phyloP scores from a whole-genome alignment of 1,140 invertebrate genomes.

The Brachionus rotundiformis region DNA sequence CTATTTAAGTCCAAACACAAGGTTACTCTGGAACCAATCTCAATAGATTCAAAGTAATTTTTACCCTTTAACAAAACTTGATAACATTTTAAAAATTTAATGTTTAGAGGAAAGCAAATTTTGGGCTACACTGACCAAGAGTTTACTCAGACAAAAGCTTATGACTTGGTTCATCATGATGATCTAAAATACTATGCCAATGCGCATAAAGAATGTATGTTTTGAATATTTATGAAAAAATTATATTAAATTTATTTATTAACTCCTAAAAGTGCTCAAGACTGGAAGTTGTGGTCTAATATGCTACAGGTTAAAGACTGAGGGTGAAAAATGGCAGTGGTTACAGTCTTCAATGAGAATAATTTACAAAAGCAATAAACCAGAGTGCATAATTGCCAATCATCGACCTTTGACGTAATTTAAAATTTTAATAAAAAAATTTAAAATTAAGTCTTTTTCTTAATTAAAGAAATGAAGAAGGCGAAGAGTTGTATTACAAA shows the following conservation, averaged over 20 bases:
- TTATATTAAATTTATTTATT: too few relatives aligned
- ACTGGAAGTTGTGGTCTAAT: conserved; percentile 97
- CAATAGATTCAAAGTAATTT: conserved; percentile 87
- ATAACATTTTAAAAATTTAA: conserved; percentile 57
- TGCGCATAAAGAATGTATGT: conserved; percentile 96
- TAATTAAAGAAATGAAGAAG: conserved; percentile 87
- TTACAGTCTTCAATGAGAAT: conserved; percentile 92
- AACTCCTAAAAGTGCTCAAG: conserved; percentile 98
- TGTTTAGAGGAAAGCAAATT: conserved; percentile 83
- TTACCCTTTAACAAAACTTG: background rate
- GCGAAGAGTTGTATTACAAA: conserved; percentile 88
- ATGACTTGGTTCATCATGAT: conserved; percentile 94
- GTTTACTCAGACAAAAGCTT: conserved; percentile 85
- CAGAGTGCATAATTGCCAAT: conserved; percentile 95
- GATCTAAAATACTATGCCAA: conserved; percentile 95
- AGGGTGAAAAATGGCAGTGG: conserved; percentile 87
- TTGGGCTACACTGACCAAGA: conserved; percentile 89
- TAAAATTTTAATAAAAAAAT: background rate
- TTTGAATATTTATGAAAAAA: too few relatives aligned
- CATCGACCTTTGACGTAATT: conserved; percentile 93
- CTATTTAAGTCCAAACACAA: conserved; percentile 99
- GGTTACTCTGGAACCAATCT: conserved; percentile 87
- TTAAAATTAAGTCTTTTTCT: background rate
- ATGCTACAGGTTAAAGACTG: conserved; percentile 90
- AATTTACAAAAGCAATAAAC: conserved; percentile 98